phyloP scores from a whole-genome alignment of 2,888 invertebrate genomes.

The Ptychoptera albimana region DNA sequence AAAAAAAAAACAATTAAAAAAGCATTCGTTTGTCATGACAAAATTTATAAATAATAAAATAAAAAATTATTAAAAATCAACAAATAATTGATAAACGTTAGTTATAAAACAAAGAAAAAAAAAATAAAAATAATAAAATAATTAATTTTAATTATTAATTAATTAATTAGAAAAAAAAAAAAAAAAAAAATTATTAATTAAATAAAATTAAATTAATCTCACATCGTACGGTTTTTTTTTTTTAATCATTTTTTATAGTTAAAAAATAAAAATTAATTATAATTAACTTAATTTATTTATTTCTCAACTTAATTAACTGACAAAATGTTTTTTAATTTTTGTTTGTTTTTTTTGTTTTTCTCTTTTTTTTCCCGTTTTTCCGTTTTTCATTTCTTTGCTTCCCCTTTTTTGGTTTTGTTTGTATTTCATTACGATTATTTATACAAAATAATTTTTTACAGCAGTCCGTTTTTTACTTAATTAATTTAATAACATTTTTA shows the following conservation, averaged over 20 bases:
- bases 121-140: too few species aligned
- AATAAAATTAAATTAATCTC: neutral
- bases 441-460: constrained; percentile 3
- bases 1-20: neutral
- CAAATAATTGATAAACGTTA: neutral
- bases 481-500: too few species aligned
- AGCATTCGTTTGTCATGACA: neutral
- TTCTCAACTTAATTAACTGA: constrained; percentile 26
- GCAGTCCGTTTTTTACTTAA: neutral
- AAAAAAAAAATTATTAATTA: neutral
- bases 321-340: constrained; percentile 29
- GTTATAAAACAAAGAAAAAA: neutral
- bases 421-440: neutral
- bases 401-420: too few species aligned
- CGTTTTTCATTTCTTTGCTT: too few species aligned
- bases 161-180: neutral
- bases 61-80: neutral
- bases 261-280: neutral
- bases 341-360: constrained; percentile 1
- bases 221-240: constrained; percentile 4
- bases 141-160: too few species aligned
- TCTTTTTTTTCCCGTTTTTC: neutral
- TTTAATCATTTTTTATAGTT: constrained; percentile 1
- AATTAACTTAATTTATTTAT: constrained; percentile 1
- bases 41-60: neutral